Conservation (phyloP, 2,888 invertebrate species). For the Orthosia gothica region DNA sequence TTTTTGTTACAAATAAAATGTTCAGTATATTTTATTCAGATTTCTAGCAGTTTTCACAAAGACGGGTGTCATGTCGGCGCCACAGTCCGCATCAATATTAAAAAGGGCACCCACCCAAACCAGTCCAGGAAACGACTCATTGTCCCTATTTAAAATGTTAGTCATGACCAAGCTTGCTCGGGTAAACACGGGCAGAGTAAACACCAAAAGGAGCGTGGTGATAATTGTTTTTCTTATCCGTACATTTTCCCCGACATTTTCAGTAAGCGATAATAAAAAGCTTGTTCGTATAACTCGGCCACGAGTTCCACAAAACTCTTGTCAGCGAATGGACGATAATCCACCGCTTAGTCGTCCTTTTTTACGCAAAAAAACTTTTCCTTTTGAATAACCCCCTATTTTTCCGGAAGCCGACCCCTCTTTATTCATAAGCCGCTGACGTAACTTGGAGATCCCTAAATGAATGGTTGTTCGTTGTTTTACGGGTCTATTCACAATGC, state of each 20-base stretch:
- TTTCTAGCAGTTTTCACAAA: slow-evolving; percentile 27
- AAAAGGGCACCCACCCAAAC: slow-evolving; percentile 58
- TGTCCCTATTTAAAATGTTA: slow-evolving; percentile 72
- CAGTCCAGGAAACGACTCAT: slow-evolving; percentile 68
- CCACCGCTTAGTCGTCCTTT: slow-evolving; percentile 86
- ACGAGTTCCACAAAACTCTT: slow-evolving; percentile 86
- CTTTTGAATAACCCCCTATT: slow-evolving; percentile 88
- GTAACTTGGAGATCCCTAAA: slow-evolving; percentile 90
- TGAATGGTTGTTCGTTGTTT: slow-evolving; percentile 91
- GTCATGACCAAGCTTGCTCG: slow-evolving; percentile 63
- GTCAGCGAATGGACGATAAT: slow-evolving; percentile 87
- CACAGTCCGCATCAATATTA: slow-evolving; percentile 62
- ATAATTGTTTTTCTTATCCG: slow-evolving; percentile 80
- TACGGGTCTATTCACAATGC: slow-evolving; percentile 90
- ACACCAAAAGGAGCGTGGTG: slow-evolving; percentile 69
- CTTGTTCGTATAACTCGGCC: slow-evolving; percentile 80
- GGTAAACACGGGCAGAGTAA: slow-evolving; percentile 62
- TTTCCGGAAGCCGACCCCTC: slow-evolving; percentile 85
- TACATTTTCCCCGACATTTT: slow-evolving; percentile 73
- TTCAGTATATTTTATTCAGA: slow-evolving; percentile 18
- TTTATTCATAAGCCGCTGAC: slow-evolving; percentile 90
- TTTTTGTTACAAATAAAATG: slow-evolving; percentile 23
- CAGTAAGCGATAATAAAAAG: slow-evolving; percentile 82
- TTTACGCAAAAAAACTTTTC: slow-evolving; percentile 87
- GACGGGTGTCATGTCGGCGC: slow-evolving; percentile 40